These are phyloP conservation scores for Nephrotoma flavescens DNA, from an alignment of 2,888 invertebrate genomes.

Conservation along the genomic window DNA sequence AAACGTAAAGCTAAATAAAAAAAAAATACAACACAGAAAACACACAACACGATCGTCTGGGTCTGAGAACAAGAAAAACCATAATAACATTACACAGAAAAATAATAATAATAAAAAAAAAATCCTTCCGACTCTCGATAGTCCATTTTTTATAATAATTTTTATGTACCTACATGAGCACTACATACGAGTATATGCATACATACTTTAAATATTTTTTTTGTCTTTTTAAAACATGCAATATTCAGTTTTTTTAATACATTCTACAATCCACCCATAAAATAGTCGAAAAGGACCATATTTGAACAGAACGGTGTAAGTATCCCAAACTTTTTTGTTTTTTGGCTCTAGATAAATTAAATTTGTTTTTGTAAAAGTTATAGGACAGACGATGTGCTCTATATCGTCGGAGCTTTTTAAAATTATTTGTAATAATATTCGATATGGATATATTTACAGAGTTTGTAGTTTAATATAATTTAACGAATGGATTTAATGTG, in stretches of 20 bases:
- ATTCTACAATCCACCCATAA: neutral
- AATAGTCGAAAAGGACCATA: neutral
- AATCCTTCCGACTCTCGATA: neutral
- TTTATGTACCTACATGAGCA: neutral
- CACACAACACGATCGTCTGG: neutral
- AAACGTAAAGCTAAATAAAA: neutral
- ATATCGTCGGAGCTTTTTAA: neutral
- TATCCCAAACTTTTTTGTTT: neutral
- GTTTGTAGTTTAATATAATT: no score
- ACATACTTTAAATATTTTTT: neutral
- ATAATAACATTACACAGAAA: neutral
- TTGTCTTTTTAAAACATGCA: neutral
- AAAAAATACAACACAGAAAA: neutral
- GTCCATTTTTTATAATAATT: neutral
- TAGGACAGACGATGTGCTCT: neutral
- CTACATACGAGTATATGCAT: neutral
- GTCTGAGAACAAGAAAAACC: neutral
- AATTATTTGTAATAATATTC: neutral
- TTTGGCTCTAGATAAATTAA: neutral
- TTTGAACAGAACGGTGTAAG: neutral
- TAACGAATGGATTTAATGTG: no score
- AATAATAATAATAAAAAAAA: neutral
- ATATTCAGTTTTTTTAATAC: neutral
- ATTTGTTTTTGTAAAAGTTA: neutral
- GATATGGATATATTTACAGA: no score